These are phyloP conservation scores for Myiotriccus ornatus DNA, from an alignment of 2,797 vertebrate genomes.

Conservation along the genomic window DNA sequence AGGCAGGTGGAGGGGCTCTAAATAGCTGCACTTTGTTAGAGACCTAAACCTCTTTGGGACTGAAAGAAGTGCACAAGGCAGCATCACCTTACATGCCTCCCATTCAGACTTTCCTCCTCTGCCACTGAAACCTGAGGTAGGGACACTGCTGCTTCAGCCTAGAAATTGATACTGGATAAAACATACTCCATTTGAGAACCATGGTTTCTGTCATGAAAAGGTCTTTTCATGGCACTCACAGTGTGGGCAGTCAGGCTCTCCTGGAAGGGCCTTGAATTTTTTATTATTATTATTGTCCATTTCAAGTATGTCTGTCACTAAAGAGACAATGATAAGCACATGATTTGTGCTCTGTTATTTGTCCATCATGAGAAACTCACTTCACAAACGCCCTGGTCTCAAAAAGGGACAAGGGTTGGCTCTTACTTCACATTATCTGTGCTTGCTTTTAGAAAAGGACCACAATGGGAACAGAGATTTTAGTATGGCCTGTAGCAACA, in stretches of 20 bases:
- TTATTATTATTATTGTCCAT: not conserved
- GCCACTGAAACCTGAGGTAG: not conserved
- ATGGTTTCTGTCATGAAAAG: not conserved
- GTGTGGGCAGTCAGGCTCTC: not conserved
- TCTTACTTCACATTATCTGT: not conserved
- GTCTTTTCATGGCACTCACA: constrained; percentile 9
- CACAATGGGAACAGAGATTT: not conserved
- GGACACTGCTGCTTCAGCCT: not conserved
- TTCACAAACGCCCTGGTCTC: not conserved
- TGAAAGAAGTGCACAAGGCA: not conserved
- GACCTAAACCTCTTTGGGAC: not conserved
- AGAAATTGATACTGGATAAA: constrained; percentile 17
- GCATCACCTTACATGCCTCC: not conserved
- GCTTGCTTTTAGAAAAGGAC: not conserved
- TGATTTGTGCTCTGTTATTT: constrained; percentile 2
- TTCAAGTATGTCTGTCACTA: constrained; percentile 40
- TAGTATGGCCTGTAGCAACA: not conserved
- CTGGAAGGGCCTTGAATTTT: not conserved
- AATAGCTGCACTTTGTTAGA: not conserved
- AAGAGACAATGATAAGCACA: not conserved
- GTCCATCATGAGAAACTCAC: not conserved
- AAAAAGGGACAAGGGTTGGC: not conserved
- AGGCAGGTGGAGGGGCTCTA: not conserved
- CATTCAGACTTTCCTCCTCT: not conserved
- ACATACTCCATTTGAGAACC: not conserved